Conservation (phyloP, 2,113 vertebrate genomes). For the Oryzias melastigma region DNA sequence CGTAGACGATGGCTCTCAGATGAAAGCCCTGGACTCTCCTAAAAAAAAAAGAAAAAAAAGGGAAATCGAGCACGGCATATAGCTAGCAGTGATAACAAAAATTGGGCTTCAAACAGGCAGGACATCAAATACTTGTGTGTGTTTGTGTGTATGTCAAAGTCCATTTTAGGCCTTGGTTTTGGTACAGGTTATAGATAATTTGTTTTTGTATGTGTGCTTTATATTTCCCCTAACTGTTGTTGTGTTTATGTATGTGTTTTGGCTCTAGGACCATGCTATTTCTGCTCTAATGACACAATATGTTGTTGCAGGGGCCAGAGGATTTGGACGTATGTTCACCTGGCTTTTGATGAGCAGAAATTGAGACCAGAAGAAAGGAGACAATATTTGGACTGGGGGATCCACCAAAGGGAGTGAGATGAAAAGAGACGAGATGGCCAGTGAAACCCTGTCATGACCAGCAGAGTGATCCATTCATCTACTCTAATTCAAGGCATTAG, state of each 20-base stretch:
- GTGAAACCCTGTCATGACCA: conserved; percentile 82
- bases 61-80: conserved; percentile 86
- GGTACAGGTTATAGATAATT: neutral
- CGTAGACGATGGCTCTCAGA: conserved; percentile 77
- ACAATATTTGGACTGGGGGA: conserved; percentile 80
- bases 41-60: conserved; percentile 71
- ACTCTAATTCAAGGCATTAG: conserved; percentile 82
- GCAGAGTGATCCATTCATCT: conserved; percentile 82
- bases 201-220: conserved; percentile 3
- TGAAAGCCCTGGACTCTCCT: conserved; percentile 86
- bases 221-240: conserved; percentile 45
- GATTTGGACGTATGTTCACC: conserved; percentile 86
- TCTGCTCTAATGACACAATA: conserved; percentile 72
- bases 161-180: conserved; percentile 28
- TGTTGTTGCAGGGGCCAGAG: conserved; percentile 60
- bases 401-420: conserved; percentile 87
- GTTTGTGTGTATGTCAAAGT: conserved; percentile 28
- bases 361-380: conserved; percentile 85
- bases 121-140: conserved; percentile 86
- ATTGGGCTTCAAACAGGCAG: conserved; percentile 85
- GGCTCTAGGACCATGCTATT: conserved; percentile 43
- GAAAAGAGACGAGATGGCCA: conserved; percentile 88
- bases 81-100: conserved; percentile 87
- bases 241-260: conserved; percentile 8
- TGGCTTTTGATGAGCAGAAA: conserved; percentile 96